A percentile compares a stretch with the other conserved stretches of the same genome.
phyloP scores from a whole-genome alignment of 2,888 invertebrate species.

The Diachrysia chrysitis region DNA sequence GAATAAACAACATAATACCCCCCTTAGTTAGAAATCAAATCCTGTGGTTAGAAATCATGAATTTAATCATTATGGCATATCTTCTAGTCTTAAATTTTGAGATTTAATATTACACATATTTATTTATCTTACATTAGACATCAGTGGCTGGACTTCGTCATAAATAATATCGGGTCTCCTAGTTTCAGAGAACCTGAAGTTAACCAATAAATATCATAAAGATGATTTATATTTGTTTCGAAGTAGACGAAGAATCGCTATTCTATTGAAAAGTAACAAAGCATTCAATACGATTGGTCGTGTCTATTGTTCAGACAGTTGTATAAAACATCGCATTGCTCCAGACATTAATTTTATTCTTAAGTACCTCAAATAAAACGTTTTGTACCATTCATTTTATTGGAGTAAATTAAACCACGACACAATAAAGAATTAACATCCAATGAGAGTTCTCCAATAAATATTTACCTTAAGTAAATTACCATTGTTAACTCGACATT shows the following conservation, averaged over 20 bases:
- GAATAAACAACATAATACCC: background rate
- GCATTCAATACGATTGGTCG: conserved; percentile 27
- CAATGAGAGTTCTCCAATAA: conserved; percentile 47
- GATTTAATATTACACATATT: too few species aligned
- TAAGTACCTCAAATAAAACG: conserved; percentile 38
- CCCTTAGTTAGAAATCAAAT: too few species aligned
- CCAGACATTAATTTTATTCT: conserved; percentile 41
- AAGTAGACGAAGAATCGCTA: background rate
- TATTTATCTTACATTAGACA: background rate
- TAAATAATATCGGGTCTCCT: background rate
- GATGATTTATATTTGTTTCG: conserved; percentile 4
- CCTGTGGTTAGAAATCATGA: too few species aligned
- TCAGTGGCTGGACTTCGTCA: background rate
- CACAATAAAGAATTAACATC: conserved; percentile 46
- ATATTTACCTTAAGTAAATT: conserved; percentile 33
- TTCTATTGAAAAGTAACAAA: conserved; percentile 24
- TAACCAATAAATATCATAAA: conserved; percentile 2
- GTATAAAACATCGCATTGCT: conserved; percentile 25
- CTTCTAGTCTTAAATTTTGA: background rate
- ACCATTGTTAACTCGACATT: conserved; percentile 37
- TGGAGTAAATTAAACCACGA: conserved; percentile 48
- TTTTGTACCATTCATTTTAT: conserved; percentile 46
- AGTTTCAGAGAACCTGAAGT: background rate
- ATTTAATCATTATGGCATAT: background rate
- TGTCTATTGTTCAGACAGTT: conserved; percentile 31